Conservation (phyloP, 2,797 vertebrate species). For the Sebastes paucispinis region DNA sequence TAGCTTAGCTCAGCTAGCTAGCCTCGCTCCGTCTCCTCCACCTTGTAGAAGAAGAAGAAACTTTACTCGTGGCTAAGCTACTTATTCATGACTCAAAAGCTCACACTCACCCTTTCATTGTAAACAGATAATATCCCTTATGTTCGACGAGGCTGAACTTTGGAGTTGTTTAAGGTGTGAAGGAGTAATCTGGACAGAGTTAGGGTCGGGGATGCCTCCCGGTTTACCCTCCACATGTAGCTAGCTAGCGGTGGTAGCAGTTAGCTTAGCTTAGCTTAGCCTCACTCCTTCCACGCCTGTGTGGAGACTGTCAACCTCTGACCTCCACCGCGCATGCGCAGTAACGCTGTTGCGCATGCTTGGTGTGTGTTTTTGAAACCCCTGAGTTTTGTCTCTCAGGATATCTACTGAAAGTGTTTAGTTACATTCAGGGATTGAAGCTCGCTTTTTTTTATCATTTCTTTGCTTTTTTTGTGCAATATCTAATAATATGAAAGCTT, state of each 20-base stretch:
- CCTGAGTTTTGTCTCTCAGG: neutral
- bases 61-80: slow-evolving; percentile 77
- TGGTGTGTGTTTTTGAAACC: fast-evolving
- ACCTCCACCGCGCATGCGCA: slow-evolving; percentile 76
- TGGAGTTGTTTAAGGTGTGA: slow-evolving; percentile 60
- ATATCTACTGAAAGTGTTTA: fast-evolving
- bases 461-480: too few relatives aligned
- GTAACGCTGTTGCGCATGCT: neutral
- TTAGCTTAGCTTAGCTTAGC: slow-evolving; percentile 77
- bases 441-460: too few relatives aligned
- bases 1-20: slow-evolving; percentile 52
- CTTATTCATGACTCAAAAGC: slow-evolving; percentile 61
- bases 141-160: slow-evolving; percentile 64
- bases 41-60: slow-evolving; percentile 78
- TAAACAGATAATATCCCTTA: slow-evolving; percentile 75
- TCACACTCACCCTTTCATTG: slow-evolving; percentile 89
- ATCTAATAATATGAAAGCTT: too few relatives aligned
- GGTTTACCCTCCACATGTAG: slow-evolving; percentile 88
- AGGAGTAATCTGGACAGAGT: slow-evolving; percentile 73
- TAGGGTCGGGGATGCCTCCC: slow-evolving; percentile 80
- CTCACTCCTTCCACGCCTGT: slow-evolving; percentile 77
- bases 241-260: slow-evolving; percentile 71
- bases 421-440: too few relatives aligned
- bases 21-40: slow-evolving; percentile 74
- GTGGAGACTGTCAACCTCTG: slow-evolving; percentile 76